Evolutionary conservation across 2,113 vertebrate genomes (phyloP), one percentile per base, ranked within the genome.

Genomic region (Origma solitaria): DNA sequence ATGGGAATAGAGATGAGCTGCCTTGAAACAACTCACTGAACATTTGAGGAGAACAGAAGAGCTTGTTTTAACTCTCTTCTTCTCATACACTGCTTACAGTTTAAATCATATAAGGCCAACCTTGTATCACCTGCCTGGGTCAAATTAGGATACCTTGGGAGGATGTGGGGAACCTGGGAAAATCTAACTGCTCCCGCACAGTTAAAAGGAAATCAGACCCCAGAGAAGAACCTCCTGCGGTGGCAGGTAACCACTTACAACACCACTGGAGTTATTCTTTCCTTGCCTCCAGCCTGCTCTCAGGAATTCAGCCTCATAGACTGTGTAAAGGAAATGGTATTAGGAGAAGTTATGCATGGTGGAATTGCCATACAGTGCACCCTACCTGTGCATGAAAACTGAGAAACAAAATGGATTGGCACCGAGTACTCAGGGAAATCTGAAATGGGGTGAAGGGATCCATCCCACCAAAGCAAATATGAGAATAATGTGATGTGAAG

Each of bases 341-440:
- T 61, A 61, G 68, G 30, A 53, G 38, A 44, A 72, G n/a, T 37
- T 70, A 1, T 53, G 17, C 22, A 1, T n/a, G 47, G 25, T 71
- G 44, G n/a, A 38, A 38, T 50, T 71, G 51, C 15, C 62, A 13
- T 47, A 66, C 54, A n/a, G 37, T 14, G 24, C 51, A 23, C 37
- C 35, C 65, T 38, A 6, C 24, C 13, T 47, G 42, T 33, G 64
- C 35, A 20, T 16, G 37, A 27, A 30, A 70, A 79, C 6, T 49
- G 50, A 45, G 37, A 64, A 56, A 37, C 50, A 45, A 35, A 69
- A 54, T 31, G 25, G 13, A 22, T 61, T 83, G 68, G 47, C 51
- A 60, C 7, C 0, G 0, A 57, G 47, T 21, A 27, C 1, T 1
- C 45, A 24, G 42, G 47, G 51, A 78, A 18, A 18, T 82, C 30